A percentile compares a stretch with the other conserved stretches of the same genome.
These are phyloP conservation scores for Drosophila barbarae DNA, from an alignment of 2,888 invertebrate genomes.

Conservation along the genomic window DNA sequence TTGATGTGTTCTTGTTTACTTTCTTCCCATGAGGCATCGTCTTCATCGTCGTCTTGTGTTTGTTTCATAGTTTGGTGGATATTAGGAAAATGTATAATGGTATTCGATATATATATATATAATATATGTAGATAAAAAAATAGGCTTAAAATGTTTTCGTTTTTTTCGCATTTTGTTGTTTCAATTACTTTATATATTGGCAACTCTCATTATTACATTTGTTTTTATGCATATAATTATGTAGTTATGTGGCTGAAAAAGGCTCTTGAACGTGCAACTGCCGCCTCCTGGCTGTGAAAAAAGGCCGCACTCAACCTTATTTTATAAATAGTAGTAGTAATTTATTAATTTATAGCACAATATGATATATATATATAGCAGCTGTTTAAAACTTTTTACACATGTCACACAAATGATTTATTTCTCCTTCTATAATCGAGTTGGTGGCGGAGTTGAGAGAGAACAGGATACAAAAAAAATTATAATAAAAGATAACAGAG, in stretches of 20 bases:
- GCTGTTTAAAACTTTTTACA: conserved; percentile 46
- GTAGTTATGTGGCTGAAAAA: conserved; percentile 52
- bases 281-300: conserved; percentile 44
- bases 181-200: conserved; percentile 69
- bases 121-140: conserved; percentile 56
- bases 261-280: conserved; percentile 54
- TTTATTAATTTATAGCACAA: conserved; percentile 56
- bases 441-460: conserved; percentile 32
- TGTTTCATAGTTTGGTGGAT: conserved; percentile 42
- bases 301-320: conserved; percentile 40
- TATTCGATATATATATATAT: conserved; percentile 22
- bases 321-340: conserved; percentile 54
- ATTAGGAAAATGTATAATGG: conserved; percentile 45
- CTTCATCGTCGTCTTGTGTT: conserved; percentile 17
- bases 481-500: conserved; percentile 5
- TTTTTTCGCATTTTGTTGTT: conserved; percentile 44
- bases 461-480: conserved; percentile 6
- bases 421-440: conserved; percentile 19
- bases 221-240: conserved; percentile 47
- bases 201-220: conserved; percentile 57
- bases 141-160: conserved; percentile 39
- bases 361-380: conserved; percentile 46
- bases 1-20: conserved; percentile 24
- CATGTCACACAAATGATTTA: conserved; percentile 44
- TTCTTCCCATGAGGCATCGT: conserved; percentile 40